Evolutionary conservation across 2,797 vertebrate species (phyloP), one percentile per base, ranked within the genome.

Genomic region (Cottoperca gobio): DNA sequence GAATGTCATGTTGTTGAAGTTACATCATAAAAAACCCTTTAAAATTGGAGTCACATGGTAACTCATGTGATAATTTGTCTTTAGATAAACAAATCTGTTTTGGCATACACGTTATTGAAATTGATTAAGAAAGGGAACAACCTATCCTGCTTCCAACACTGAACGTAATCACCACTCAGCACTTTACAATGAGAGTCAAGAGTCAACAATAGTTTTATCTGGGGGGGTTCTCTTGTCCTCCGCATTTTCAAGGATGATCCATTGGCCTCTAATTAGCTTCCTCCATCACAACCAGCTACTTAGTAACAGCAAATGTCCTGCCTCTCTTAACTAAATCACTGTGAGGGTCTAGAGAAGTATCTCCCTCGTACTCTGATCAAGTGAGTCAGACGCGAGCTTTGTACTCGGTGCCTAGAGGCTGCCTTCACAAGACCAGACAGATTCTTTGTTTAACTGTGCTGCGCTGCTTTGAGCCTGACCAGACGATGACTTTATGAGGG

Each of bases 181-280:
- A 42, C 35, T 46, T 19, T 46, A 5, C 21, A 3, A 49, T 73
- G 69, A 69, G 24, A 67, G n/a, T n/a, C n/a, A n/a, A n/a, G 69
- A 78, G 48, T 52, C 50, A 70, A 39, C 54, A 70, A 66, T 40
- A 39, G 57, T 40, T 74, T 5, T 40, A 66, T 81, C 37, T 21
- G 7, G 6, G n/a, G 68, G 26, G 50, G 6, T 26, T 54, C 49
- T 16, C 11, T 60, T 81, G 61, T 21, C 5, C 40, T 64, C 2
- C 9, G 4, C 46, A 45, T 67, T 85, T 85, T 75, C 19, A 39
- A 59, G 57, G 42, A 66, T 76, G 46, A 50, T 61, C 64, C 50
- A 81, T 88, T 79, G 88, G 54, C 46, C 21, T 42, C 42, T 62
- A 84, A 87, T 82, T 68, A 53, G 24, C 78, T 55, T 71, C 45